These are phyloP conservation scores for Escarpia spicata DNA, from an alignment of 2,888 invertebrate species.

Conservation along the genomic window DNA sequence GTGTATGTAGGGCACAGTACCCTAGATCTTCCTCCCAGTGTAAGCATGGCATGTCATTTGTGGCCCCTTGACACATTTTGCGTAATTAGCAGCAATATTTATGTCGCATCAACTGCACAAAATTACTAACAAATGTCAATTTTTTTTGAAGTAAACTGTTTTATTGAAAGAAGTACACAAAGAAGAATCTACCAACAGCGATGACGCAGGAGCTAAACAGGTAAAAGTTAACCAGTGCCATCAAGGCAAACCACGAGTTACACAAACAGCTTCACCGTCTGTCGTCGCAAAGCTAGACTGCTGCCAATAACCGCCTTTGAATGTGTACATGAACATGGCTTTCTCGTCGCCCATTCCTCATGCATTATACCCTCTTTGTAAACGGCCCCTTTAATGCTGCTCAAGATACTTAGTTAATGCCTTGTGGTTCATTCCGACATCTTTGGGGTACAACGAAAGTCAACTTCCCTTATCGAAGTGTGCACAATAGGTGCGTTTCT, in stretches of 20 bases:
- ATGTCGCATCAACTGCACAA: not conserved
- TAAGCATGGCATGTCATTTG: too few species aligned
- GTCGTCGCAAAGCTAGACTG: not conserved
- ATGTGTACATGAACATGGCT: not conserved
- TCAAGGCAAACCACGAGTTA: not conserved
- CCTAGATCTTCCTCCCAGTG: too few species aligned
- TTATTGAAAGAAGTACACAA: constrained; percentile 11
- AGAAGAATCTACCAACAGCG: not conserved
- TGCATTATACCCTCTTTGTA: not conserved
- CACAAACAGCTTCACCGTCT: not conserved
- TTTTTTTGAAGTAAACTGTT: not conserved
- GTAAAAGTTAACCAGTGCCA: not conserved
- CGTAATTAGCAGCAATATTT: not conserved
- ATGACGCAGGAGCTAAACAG: not conserved
- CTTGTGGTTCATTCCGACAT: not conserved
- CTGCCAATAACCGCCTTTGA: constrained; percentile 3
- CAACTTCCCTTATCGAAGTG: not conserved
- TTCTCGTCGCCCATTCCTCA: not conserved
- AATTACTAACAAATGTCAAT: not conserved
- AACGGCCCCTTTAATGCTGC: not conserved
- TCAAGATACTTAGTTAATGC: not conserved
- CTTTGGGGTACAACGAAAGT: not conserved
- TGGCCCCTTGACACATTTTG: not conserved
- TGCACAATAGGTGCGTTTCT: not conserved
- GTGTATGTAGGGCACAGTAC: too few species aligned